Evolutionary conservation across 2,797 vertebrate species (phyloP), one percentile per base, ranked within the genome.

Genomic region (Cryptoprocta ferox): DNA sequence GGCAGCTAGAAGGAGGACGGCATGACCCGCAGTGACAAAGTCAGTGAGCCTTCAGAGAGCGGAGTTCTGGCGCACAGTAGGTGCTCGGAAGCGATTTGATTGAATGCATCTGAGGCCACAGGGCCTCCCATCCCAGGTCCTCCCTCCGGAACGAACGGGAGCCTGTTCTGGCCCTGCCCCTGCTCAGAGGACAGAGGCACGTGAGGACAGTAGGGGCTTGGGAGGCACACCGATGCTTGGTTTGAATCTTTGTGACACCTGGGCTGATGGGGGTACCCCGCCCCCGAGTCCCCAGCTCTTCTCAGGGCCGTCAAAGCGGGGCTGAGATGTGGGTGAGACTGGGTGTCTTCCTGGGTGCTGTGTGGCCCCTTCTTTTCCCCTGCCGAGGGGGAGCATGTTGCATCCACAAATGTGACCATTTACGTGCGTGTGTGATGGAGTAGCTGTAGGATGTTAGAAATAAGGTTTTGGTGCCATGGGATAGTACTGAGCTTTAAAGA

Each of bases 281-380:
- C 6, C 19, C 6, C 53, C n/a, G 13, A 1, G 19, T 13, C 76
- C 50, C 42, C 1, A 11, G 50, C 24, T 82, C 24, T 50, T 73
- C 11, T 81, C 0, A 14, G 91, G 82, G 53, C 21, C 21, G 1
- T 1, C 0, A 4, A n/a, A 30, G 48, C 83, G 15, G 35, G 45
- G 85, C 80, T 35, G 21, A 5, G 82, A 42, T 6, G 21, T 24
- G 26, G 32, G 21, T 0, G 30, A 63, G 32, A 18, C 11, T 12
- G 14, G 56, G 5, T 2, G 1, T 26, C 37, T 63, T 26, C 28
- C 4, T 0, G 0, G 66, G 24, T 7, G 8, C 50, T 2, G 2
- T 39, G 56, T 0, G 6, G 2, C 1, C 16, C 39, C 24, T 66
- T 48, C 68, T 50, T 42, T 78, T 30, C 19, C 35, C 14, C 73